A percentile compares a stretch with the other conserved stretches of the same genome.
Conservation (phyloP, 1,140 invertebrate species). For the Diploscapter pachys region DNA sequence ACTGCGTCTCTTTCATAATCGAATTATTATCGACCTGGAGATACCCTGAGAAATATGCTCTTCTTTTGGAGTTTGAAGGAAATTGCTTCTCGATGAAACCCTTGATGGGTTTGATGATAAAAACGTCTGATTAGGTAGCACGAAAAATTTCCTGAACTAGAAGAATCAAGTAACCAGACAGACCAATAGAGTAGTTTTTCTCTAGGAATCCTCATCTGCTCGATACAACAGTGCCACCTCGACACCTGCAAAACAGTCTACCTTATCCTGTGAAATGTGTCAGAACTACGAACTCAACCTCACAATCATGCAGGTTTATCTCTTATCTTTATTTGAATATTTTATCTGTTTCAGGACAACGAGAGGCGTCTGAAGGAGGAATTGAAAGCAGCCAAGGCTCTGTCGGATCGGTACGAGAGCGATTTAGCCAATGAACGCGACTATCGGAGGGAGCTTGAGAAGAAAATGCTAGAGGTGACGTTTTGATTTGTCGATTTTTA, state of each 20-base stretch:
- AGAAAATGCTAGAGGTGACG: constrained; percentile 77
- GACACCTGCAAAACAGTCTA: constrained; percentile 30
- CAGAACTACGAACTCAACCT: constrained; percentile 65
- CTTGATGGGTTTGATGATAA: no score
- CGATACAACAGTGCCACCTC: no score
- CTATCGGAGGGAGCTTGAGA: constrained; percentile 74
- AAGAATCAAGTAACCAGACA: no score
- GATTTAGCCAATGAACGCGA: constrained; percentile 62
- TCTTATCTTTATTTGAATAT: neutral
- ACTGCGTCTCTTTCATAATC: no score
- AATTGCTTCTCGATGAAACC: no score
- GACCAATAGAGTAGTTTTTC: no score
- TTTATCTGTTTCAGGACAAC: constrained; percentile 21
- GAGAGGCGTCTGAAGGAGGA: constrained; percentile 60
- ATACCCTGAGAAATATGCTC: no score
- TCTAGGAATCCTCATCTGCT: no score
- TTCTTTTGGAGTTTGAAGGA: no score
- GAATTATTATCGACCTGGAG: no score
- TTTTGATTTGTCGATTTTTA: constrained; percentile 60
- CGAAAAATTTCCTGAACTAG: no score
- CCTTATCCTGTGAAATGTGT: constrained; percentile 65
- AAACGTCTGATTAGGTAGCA: no score
- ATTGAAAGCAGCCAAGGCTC: constrained; percentile 59
- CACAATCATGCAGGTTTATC: constrained; percentile 60
- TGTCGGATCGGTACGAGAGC: constrained; percentile 57